Conservation (phyloP, 2,888 invertebrate species). For the Dendrolimus houi region DNA sequence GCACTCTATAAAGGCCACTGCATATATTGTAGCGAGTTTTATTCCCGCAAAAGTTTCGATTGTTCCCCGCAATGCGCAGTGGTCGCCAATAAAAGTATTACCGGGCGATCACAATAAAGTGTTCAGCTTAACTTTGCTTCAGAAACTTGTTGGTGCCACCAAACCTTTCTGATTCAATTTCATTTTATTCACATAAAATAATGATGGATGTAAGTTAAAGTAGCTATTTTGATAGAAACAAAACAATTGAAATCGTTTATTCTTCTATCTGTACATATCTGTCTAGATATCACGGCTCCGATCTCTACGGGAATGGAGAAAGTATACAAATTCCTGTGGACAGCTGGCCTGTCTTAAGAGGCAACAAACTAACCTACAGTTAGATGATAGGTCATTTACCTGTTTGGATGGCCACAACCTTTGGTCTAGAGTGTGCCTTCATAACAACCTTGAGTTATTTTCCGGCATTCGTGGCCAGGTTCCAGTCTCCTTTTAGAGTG, state of each 20-base stretch:
- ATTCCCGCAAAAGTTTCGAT: conserved; percentile 52
- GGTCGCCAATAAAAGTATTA: conserved; percentile 41
- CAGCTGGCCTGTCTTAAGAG: no score
- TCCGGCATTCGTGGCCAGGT: no score
- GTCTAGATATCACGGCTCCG: no score
- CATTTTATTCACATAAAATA: not conserved
- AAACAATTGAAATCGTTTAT: conserved; percentile 5
- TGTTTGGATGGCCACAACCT: no score
- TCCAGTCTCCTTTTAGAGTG: no score
- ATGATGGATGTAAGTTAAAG: not conserved
- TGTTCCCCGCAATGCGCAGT: conserved; percentile 51
- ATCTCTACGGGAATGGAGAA: no score
- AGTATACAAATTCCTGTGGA: no score
- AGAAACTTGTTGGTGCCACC: conserved; percentile 17
- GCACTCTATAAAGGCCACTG: conserved; percentile 23
- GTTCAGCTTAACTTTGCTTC: conserved; percentile 33
- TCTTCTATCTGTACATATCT: not conserved
- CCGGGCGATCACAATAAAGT: conserved; percentile 52
- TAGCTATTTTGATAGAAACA: conserved; percentile 1
- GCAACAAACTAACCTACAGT: no score
- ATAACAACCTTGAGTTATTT: no score
- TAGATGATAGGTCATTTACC: no score
- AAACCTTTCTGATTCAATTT: conserved; percentile 8
- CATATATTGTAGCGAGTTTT: conserved; percentile 50
- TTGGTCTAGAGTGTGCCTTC: no score